phyloP scores from a whole-genome alignment of 2,888 invertebrate species.

The Acholoe squamosa region DNA sequence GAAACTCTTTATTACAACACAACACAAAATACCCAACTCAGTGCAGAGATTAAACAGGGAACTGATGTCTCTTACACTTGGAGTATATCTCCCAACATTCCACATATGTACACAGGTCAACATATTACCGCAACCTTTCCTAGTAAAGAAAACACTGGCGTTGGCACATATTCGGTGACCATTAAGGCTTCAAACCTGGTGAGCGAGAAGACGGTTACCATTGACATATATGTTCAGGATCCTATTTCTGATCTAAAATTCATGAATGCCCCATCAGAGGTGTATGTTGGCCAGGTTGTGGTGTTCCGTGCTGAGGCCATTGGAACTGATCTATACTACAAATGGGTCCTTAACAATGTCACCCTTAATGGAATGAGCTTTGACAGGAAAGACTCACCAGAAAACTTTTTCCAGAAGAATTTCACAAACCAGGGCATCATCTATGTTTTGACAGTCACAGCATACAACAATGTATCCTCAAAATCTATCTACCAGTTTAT shows the following conservation, averaged over 20 bases:
- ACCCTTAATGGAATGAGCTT: not conserved
- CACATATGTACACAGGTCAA: not conserved
- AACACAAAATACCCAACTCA: not conserved
- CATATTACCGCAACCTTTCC: constrained; percentile 17
- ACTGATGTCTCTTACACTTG: constrained; percentile 24
- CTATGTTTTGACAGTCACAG: not conserved
- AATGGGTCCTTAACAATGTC: not conserved
- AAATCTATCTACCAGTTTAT: not conserved
- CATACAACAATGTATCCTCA: constrained; percentile 33
- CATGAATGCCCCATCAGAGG: not conserved
- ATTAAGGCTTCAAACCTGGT: constrained; percentile 7
- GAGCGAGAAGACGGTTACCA: not conserved
- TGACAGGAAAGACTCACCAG: not conserved
- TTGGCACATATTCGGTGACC: not conserved
- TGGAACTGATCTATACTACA: not conserved
- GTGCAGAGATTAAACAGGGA: not conserved
- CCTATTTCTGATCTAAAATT: not conserved
- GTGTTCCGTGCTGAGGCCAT: not conserved
- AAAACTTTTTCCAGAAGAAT: not conserved
- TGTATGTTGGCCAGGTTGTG: constrained; percentile 14
- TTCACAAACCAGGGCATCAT: not conserved
- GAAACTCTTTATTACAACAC: constrained; percentile 3
- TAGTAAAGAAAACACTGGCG: no score
- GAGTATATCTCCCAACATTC: not conserved
- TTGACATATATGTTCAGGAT: not conserved